A percentile compares a stretch with the other conserved stretches of the same genome.
Conservation (phyloP, 2,888 invertebrate genomes). For the Apotomis betuletana region DNA sequence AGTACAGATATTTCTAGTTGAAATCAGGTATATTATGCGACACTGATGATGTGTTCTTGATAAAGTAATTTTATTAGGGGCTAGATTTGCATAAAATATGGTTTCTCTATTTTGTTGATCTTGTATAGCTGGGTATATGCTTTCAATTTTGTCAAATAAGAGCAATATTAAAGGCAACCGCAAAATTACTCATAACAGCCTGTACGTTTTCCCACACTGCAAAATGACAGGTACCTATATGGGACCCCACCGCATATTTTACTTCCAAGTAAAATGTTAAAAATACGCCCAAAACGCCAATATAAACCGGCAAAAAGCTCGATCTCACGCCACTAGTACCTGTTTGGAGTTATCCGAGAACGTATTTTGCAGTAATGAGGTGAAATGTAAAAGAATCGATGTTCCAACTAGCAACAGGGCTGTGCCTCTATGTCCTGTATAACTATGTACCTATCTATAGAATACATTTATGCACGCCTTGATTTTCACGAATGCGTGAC, state of each 20-base stretch:
- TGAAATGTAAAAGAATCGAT: constrained; percentile 65
- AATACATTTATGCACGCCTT: constrained; percentile 48
- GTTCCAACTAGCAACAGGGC: constrained; percentile 74
- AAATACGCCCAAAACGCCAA: constrained; percentile 22
- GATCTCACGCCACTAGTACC: constrained; percentile 6
- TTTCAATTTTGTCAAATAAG: background rate
- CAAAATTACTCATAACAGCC: constrained; percentile 36
- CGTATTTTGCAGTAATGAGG: constrained; percentile 46
- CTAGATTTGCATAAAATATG: background rate
- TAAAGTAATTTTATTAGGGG: background rate
- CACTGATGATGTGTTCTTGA: background rate
- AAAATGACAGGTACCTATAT: constrained; percentile 19
- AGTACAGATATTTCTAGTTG: no score
- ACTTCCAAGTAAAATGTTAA: constrained; percentile 12
- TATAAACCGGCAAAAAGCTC: constrained; percentile 5
- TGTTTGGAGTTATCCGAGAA: constrained; percentile 25
- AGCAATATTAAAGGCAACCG: constrained; percentile 12
- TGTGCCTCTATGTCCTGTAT: constrained; percentile 59
- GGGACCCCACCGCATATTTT: constrained; percentile 15
- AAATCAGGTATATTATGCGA: background rate
- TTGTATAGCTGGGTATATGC: background rate
- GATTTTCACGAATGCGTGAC: constrained; percentile 43
- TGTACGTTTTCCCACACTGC: constrained; percentile 20
- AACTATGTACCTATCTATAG: constrained; percentile 32
- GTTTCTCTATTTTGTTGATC: background rate